Percentiles rank a stretch among this genome's conserved stretches.
phyloP scores from a whole-genome alignment of 1,140 invertebrate species.

The Anastrepha obliqua region DNA sequence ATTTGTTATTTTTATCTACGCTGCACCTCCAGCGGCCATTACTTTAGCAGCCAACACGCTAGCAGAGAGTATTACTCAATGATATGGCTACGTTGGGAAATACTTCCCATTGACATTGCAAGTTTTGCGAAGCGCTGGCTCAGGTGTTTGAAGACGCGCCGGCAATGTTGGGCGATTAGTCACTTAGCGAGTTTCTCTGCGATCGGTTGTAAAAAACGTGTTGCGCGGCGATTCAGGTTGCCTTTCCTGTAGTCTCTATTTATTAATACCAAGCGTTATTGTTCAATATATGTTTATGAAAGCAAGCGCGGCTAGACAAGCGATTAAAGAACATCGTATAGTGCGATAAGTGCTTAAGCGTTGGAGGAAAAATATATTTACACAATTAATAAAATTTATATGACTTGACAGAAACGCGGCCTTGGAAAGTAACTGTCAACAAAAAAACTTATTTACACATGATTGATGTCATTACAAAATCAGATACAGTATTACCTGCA shows the following conservation, averaged over 20 bases:
- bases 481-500: neutral
- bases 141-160: neutral
- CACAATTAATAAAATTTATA: slow-evolving; percentile 8
- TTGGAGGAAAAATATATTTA: slow-evolving; percentile 26
- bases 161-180: neutral
- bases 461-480: neutral
- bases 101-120: neutral
- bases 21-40: neutral
- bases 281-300: neutral
- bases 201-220: neutral
- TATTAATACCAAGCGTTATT: neutral
- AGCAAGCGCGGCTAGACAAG: neutral
- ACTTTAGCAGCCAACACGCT: neutral
- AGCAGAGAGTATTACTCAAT: slow-evolving; percentile 6
- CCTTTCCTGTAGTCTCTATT: neutral
- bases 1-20: neutral
- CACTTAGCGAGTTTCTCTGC: slow-evolving; percentile 19
- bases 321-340: neutral
- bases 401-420: slow-evolving; percentile 33
- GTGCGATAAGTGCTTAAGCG: neutral
- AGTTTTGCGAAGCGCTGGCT: neutral
- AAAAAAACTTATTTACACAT: neutral
- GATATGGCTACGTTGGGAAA: neutral
- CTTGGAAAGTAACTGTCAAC: neutral
- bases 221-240: neutral